phyloP scores from a whole-genome alignment of 2,888 invertebrate species.

The Drosophila paracracens region DNA sequence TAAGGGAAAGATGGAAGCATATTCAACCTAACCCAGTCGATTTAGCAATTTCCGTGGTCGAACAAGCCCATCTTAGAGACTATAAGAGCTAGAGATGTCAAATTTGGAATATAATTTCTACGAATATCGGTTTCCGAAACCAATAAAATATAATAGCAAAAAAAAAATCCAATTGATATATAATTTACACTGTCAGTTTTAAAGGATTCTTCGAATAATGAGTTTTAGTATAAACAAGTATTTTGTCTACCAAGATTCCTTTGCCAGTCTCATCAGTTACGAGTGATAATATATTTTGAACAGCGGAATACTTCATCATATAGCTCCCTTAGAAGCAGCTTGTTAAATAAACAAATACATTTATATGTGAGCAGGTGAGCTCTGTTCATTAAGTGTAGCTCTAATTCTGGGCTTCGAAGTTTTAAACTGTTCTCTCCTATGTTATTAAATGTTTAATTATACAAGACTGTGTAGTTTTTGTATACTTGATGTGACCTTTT shows the following conservation, averaged over 20 bases:
- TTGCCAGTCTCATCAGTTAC: not conserved
- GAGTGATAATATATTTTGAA: not conserved
- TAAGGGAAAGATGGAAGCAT: not conserved
- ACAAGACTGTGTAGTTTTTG: not conserved
- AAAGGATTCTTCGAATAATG: not conserved
- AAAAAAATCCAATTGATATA: not conserved
- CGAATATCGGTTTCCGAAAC: not conserved
- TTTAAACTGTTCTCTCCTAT: not conserved
- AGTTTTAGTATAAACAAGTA: not conserved
- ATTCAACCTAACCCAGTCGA: not conserved
- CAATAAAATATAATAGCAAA: not conserved
- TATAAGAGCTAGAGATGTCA: not conserved
- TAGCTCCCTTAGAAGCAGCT: not conserved
- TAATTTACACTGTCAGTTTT: not conserved
- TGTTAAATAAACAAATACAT: not conserved
- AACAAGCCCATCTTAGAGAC: not conserved
- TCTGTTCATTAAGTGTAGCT: not conserved
- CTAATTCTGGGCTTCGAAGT: not conserved
- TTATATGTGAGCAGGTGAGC: not conserved
- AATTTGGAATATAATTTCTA: not conserved
- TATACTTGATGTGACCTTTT: conserved; percentile 29
- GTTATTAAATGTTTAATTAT: conserved; percentile 26
- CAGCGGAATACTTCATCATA: not conserved
- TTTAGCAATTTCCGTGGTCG: not conserved
- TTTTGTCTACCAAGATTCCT: not conserved